phyloP scores from a whole-genome alignment of 2,797 vertebrate species.

The Schizothorax lantsangensis region DNA sequence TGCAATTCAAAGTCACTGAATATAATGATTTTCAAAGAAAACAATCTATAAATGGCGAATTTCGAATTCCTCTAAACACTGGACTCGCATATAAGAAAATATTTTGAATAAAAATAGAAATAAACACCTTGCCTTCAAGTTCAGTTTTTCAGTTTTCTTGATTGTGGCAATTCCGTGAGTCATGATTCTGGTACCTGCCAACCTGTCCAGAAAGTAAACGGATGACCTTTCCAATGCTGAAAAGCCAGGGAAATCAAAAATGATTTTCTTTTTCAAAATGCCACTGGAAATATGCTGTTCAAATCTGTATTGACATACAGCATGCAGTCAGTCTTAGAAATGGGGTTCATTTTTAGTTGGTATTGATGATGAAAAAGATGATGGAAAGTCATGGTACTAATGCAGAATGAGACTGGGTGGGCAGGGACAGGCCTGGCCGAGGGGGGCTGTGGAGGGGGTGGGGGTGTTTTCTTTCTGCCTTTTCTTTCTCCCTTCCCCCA shows the following conservation, averaged over 20 bases:
- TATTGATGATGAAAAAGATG: slow-evolving; percentile 15
- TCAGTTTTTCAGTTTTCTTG: neutral
- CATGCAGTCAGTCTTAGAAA: neutral
- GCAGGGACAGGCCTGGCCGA: slow-evolving; percentile 17
- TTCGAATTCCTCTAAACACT: neutral
- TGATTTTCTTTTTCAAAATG: neutral
- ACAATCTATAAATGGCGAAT: neutral
- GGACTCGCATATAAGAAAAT: neutral
- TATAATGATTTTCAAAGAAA: neutral
- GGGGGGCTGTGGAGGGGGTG: neutral
- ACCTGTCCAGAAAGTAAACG: neutral
- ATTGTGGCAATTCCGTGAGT: neutral
- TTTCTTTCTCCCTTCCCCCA: slow-evolving; percentile 59
- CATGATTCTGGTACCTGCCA: neutral
- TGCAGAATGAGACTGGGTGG: slow-evolving; percentile 5
- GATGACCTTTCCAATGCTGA: slow-evolving; percentile 23
- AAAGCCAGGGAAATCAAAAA: neutral
- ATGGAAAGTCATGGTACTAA: neutral
- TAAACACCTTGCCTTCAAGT: neutral
- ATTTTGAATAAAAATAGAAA: neutral
- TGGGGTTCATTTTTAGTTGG: neutral
- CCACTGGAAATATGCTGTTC: neutral
- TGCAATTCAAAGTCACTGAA: neutral
- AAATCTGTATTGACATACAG: slow-evolving; percentile 8
- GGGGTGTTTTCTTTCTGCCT: slow-evolving; percentile 1